Evolutionary conservation across 1,140 invertebrate genomes (phyloP).

Genomic region (Diorhabda elongata): DNA sequence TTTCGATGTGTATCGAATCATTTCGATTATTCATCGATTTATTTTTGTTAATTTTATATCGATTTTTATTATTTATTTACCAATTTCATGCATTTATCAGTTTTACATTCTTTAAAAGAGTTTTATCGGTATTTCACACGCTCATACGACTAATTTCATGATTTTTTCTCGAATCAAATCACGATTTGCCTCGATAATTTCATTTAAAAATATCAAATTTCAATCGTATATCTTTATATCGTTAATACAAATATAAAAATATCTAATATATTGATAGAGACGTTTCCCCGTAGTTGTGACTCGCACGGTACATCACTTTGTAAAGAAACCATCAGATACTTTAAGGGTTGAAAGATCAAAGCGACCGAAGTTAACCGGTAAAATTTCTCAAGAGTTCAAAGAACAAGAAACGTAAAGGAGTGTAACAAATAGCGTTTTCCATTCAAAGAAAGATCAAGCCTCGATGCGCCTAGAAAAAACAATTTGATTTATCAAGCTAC

Average conservation of each 20-base stretch:
- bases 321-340: slow-evolving; percentile 5
- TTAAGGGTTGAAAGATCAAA: slow-evolving; percentile 6
- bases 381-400: background rate
- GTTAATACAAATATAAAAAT: background rate
- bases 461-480: background rate
- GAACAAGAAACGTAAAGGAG: background rate
- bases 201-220: background rate
- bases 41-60: no score
- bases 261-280: background rate
- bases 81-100: no score
- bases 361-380: slow-evolving; percentile 5
- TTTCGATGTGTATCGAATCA: no score
- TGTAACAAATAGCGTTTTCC: background rate
- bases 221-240: background rate
- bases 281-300: no score
- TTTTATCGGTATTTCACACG: no score
- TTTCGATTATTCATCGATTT: no score
- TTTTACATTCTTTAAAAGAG: no score
- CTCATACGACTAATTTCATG: background rate
- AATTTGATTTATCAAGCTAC: background rate
- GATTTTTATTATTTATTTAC: no score
- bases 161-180: background rate
- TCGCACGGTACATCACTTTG: background rate
- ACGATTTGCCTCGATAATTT: background rate
- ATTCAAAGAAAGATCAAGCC: background rate